Evolutionary conservation across 1,140 invertebrate species (phyloP).

Genomic region (Drosophila trapezifrons): DNA sequence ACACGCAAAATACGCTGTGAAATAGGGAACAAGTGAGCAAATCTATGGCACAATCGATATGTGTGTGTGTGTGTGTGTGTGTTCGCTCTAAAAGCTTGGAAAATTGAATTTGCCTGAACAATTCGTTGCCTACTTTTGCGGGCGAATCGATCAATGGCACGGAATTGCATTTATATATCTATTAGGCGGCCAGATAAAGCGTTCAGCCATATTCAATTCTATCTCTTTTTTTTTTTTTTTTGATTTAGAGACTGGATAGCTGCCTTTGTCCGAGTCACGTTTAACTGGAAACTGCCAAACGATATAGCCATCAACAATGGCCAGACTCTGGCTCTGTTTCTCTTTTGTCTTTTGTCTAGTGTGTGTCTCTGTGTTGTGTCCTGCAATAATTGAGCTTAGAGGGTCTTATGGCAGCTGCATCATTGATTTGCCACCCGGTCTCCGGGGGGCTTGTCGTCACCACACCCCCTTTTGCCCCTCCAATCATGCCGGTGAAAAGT

Average conservation of each 20-base stretch:
- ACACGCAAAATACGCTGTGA: slow-evolving; percentile 28
- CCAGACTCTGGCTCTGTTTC: slow-evolving; percentile 21
- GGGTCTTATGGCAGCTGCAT: slow-evolving; percentile 75
- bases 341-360: slow-evolving; percentile 18
- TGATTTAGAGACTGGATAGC: slow-evolving; percentile 9
- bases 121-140: slow-evolving; percentile 58
- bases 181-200: slow-evolving; percentile 33
- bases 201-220: slow-evolving; percentile 33
- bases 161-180: slow-evolving; percentile 33
- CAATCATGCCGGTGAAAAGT: slow-evolving; percentile 52
- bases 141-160: slow-evolving; percentile 31
- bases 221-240: slow-evolving; percentile 5
- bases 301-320: slow-evolving; percentile 59
- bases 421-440: slow-evolving; percentile 64
- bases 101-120: slow-evolving; percentile 42
- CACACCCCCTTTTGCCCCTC: background rate
- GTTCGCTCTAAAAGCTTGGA: slow-evolving; percentile 7
- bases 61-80: background rate
- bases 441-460: background rate
- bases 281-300: slow-evolving; percentile 50
- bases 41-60: slow-evolving; percentile 25
- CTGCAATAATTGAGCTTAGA: slow-evolving; percentile 76
- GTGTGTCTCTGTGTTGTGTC: slow-evolving; percentile 15
- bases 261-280: slow-evolving; percentile 50
- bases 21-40: slow-evolving; percentile 24